These are phyloP conservation scores for Lycocorax pyrrhopterus DNA, from an alignment of 2,113 vertebrate species.

Conservation along the genomic window DNA sequence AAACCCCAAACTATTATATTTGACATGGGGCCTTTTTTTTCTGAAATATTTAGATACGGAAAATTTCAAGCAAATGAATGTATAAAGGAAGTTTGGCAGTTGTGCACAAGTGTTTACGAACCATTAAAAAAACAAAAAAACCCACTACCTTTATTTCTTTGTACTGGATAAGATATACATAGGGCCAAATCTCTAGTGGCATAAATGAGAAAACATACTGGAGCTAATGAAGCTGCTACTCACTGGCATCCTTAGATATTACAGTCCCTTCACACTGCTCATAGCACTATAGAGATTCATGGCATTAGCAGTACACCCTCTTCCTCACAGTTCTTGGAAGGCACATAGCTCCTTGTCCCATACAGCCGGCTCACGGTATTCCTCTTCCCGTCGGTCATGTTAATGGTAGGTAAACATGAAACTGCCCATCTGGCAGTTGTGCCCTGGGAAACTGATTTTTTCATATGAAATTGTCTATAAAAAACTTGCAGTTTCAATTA, in stretches of 20 bases:
- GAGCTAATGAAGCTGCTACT: not conserved
- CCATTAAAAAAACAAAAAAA: accelerated
- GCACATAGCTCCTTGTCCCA: not conserved
- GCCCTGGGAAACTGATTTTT: not conserved
- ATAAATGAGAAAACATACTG: not conserved
- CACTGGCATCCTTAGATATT: not conserved
- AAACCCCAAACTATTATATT: not conserved
- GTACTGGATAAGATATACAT: not conserved
- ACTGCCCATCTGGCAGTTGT: not conserved
- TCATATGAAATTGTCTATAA: not conserved
- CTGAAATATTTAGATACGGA: constrained; percentile 1
- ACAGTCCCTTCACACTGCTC: not conserved
- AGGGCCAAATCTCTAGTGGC: not conserved
- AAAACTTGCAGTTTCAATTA: not conserved
- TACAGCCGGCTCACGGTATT: not conserved
- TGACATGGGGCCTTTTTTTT: not conserved
- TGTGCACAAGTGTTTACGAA: not conserved
- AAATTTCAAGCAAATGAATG: constrained; percentile 38
- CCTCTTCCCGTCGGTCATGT: not conserved
- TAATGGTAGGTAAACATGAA: not conserved
- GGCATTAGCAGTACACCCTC: not conserved
- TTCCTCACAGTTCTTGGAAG: not conserved
- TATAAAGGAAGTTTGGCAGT: constrained; percentile 24
- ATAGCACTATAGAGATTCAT: not conserved
- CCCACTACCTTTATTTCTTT: not conserved